Base-by-base conservation (phyloP, 2,797 vertebrate genomes). In the Sciurus carolinensis region DNA sequence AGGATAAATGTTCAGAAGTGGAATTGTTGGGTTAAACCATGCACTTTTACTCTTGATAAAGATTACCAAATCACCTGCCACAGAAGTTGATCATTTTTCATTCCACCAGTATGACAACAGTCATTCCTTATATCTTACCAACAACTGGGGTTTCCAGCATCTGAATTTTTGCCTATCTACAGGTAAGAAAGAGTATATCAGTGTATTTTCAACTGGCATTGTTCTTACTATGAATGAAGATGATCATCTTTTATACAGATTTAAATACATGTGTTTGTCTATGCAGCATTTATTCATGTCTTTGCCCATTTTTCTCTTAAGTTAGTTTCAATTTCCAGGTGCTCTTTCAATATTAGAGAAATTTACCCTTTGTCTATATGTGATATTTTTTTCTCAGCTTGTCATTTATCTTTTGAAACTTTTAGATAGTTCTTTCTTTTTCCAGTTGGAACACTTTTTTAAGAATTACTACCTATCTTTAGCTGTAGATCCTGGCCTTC, bases 401-500 rank as follows among this genome's bases (percentile, higher is more conserved):
- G 26, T 59, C 20, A 86, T 75, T 86, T 93, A 67, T 77, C 39
- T 90, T 86, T 82, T 52, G 64, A 67, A n/a, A 67, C 33, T 67
- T 67, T 67, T 54, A 33, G 20, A 66, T 15, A 79, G 4, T 44
- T 3, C 2, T 57, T 62, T 88, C 24, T 39, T 54, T 39, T 17
- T n/a, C 26, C 33, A 90, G 24, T 4, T 86, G 44, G 8, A 28
- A 72, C 39, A 39, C n/a, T 86, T 33, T 87, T 64, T 59, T 44
- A 42, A 33, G 87, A 93, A 12, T 7, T 88, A 80, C 80, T 94
- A 97, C 96, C 97, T 85, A 95, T 98, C 96, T 98, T 97, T 88
- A 97, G 87, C 17, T 91, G 92, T 20, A 97, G 96, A 75, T 97
- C 94, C 67, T 97, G 96, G 85, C 97, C 97, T 66, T 93, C 90